Percentiles rank a stretch among this genome's conserved stretches.
Conservation (phyloP, 2,888 invertebrate species). For the Andrena camellia region DNA sequence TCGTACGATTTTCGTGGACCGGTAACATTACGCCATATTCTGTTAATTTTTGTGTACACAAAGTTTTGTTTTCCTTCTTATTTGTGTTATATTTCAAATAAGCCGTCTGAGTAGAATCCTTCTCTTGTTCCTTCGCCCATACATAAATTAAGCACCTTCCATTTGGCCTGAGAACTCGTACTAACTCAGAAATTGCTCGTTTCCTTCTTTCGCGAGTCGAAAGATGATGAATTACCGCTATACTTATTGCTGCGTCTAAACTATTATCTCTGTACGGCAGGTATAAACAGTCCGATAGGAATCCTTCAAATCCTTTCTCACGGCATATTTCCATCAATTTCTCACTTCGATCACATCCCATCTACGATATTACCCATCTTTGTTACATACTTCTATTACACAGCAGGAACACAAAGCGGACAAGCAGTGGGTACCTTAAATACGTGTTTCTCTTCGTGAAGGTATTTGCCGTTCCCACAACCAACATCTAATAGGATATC, state of each 20-base stretch:
- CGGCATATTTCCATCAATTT: constrained; percentile 89
- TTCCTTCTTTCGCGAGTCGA: constrained; percentile 92
- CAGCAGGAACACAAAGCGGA: neutral
- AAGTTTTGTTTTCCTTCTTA: constrained; percentile 84
- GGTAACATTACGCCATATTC: constrained; percentile 86
- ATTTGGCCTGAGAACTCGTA: constrained; percentile 89
- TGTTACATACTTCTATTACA: neutral
- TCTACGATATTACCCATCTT: constrained; percentile 84
- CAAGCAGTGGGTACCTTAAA: constrained; percentile 72
- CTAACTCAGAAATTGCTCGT: constrained; percentile 91
- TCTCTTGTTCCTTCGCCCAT: constrained; percentile 97
- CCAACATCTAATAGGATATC: constrained; percentile 95
- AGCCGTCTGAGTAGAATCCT: constrained; percentile 88
- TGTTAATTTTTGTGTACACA: constrained; percentile 64
- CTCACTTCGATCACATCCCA: constrained; percentile 93
- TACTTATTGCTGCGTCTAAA: constrained; percentile 95
- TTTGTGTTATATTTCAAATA: constrained; percentile 88
- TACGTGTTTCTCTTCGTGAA: constrained; percentile 83
- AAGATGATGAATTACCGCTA: constrained; percentile 98
- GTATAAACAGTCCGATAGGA: constrained; percentile 91
- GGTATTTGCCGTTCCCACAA: constrained; percentile 99
- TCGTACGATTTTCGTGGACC: constrained; percentile 95
- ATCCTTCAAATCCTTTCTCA: constrained; percentile 88
- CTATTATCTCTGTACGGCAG: constrained; percentile 89
- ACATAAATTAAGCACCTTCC: constrained; percentile 96